Percentiles rank a stretch among this genome's conserved stretches.
Evolutionary conservation across 2,888 invertebrate species (phyloP).

Genomic region (Creontiades dilutus): DNA sequence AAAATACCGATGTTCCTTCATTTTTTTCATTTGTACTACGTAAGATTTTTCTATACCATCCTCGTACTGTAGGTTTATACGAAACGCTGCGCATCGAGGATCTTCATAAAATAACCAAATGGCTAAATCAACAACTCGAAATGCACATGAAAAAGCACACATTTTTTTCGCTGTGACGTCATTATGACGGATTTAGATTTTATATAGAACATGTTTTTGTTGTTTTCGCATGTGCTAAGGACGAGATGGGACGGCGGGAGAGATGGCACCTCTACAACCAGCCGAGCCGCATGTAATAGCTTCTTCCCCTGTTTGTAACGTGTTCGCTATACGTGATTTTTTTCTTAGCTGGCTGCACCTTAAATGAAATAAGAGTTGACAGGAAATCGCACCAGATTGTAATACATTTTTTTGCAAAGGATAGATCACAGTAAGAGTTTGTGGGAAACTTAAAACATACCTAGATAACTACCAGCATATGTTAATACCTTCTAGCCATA

Average conservation of each 20-base stretch:
- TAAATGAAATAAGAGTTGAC: too few relatives aligned
- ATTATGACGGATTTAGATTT: neutral
- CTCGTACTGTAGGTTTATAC: too few relatives aligned
- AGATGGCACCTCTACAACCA: conserved; percentile 69
- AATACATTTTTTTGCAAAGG: too few relatives aligned
- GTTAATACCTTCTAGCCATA: too few relatives aligned
- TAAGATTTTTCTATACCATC: too few relatives aligned
- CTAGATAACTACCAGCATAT: too few relatives aligned
- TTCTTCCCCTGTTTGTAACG: neutral
- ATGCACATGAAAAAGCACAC: conserved; percentile 31
- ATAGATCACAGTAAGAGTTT: too few relatives aligned
- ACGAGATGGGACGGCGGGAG: conserved; percentile 68
- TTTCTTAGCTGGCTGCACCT: too few relatives aligned
- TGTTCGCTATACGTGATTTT: too few relatives aligned
- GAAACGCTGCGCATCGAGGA: neutral
- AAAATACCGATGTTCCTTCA: conserved; percentile 6
- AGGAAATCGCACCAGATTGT: too few relatives aligned
- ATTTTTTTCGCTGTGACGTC: neutral
- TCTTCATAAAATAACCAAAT: neutral
- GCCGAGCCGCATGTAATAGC: conserved; percentile 70
- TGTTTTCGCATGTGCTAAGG: conserved; percentile 77
- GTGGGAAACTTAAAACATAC: too few relatives aligned
- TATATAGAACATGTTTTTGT: conserved; percentile 38
- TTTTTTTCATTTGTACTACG: neutral
- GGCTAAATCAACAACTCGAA: neutral